Evolutionary conservation across 2,888 invertebrate species (phyloP).

Genomic region (Urechis unicinctus): DNA sequence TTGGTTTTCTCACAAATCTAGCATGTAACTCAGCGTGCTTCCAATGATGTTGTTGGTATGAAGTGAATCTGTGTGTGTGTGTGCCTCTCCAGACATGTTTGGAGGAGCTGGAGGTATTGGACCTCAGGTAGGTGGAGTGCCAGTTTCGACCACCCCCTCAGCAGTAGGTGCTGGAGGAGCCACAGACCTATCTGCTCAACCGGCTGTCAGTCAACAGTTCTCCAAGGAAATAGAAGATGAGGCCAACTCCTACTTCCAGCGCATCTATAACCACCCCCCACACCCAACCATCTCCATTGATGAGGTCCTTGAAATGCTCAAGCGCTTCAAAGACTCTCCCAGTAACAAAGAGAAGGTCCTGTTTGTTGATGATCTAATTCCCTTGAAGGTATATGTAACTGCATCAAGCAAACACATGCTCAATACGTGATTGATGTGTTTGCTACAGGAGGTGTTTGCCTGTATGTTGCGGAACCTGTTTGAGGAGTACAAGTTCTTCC

Average conservation of each 20-base stretch:
- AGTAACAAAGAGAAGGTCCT: conserved; percentile 13
- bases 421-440: conserved; percentile 1
- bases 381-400: background rate
- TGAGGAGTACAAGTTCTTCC: conserved; percentile 97
- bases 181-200: too few relatives aligned
- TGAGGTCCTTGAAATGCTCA: conserved; percentile 91
- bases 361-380: background rate
- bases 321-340: conserved; percentile 71
- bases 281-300: conserved; percentile 75
- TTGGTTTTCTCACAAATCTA: too few relatives aligned
- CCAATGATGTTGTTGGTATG: too few relatives aligned
- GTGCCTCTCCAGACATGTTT: too few relatives aligned
- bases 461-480: conserved; percentile 96
- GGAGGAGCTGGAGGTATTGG: too few relatives aligned
- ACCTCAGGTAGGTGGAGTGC: too few relatives aligned
- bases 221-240: conserved; percentile 97
- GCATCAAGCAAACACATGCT: background rate
- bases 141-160: too few relatives aligned
- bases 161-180: too few relatives aligned
- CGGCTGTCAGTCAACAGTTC: conserved; percentile 57
- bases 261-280: conserved; percentile 92
- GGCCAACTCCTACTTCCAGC: conserved; percentile 96
- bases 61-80: too few relatives aligned
- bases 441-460: conserved; percentile 63
- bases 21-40: too few relatives aligned